Base-by-base conservation (phyloP, 2,113 vertebrate species). In the Rhinopithecus roxellana region DNA sequence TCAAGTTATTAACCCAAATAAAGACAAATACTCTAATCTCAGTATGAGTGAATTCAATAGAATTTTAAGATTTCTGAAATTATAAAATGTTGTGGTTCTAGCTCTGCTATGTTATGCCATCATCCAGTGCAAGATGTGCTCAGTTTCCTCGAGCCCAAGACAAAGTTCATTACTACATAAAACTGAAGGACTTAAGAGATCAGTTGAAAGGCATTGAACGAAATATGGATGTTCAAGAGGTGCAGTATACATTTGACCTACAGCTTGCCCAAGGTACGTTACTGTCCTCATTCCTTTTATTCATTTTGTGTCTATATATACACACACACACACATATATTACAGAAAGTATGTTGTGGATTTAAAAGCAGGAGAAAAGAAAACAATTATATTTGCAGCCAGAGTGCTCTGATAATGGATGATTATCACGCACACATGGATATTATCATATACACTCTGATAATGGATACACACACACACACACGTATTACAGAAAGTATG, bases 101-200 rank as follows among this genome's bases (percentile, higher is more conserved):
- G 99, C 99, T 99, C 25, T 99, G 99, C 98, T 99, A 99, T 0
- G 99, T 99, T 94, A 99, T 99, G 99, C 99, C 99, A 0, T 99
- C 99, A 0, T 99, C 99, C 89, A 99, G 99, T 50, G 99, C 99
- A 13, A 99, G 99, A 17, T 99, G 99, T 94, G 99, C 99, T 70
- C 99, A 99, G 98, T 99, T 99, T 96, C 99, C 99, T 35, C 99
- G 99, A 0, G 99, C 99, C 74, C 99, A 99, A 98, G 99, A 99
- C 97, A 99, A 99, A 98, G 99, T 99, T 25, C 99, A 99, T 98
- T 99, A 99, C 98, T 99, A 99, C 97, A 99, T 99, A 98, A 99
- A 99, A 93, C 99, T 99, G 96, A 99, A 99, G 95, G 99, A 99
- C 88, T 98, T 99, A n/a, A 96, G 99, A 94, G 99, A 99, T 92